phyloP scores from a whole-genome alignment of 2,797 vertebrate genomes.

The Pseudocheirus occidentalis region DNA sequence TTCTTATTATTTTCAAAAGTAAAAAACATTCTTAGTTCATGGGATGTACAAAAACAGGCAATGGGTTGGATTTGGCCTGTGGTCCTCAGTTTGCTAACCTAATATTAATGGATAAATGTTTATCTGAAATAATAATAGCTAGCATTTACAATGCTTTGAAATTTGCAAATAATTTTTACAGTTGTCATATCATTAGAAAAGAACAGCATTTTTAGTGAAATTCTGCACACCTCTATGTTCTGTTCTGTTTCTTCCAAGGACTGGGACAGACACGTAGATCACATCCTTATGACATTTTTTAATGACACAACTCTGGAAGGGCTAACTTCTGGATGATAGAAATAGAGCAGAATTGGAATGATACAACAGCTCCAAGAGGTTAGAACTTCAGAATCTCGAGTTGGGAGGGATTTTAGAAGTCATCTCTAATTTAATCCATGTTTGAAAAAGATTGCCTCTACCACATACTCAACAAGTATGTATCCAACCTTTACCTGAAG shows the following conservation, averaged over 20 bases:
- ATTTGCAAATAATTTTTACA: neutral
- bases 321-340: neutral
- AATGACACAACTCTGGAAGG: neutral
- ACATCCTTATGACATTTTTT: neutral
- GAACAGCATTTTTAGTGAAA: neutral
- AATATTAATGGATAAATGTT: neutral
- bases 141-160: neutral
- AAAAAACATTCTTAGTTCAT: neutral
- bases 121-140: neutral
- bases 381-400: neutral
- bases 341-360: neutral
- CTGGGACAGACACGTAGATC: neutral
- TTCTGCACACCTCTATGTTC: neutral
- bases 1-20: neutral
- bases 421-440: neutral
- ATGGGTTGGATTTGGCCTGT: neutral
- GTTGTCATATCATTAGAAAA: neutral
- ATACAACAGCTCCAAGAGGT: neutral
- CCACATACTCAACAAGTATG: neutral
- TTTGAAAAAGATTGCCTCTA: neutral
- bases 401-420: neutral
- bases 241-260: neutral
- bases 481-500: neutral
- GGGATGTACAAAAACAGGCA: neutral
- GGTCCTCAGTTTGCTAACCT: neutral